Evolutionary conservation across 2,797 vertebrate species (phyloP), one percentile per base, ranked within the genome.

Genomic region (Chiroxiphia lanceolata): DNA sequence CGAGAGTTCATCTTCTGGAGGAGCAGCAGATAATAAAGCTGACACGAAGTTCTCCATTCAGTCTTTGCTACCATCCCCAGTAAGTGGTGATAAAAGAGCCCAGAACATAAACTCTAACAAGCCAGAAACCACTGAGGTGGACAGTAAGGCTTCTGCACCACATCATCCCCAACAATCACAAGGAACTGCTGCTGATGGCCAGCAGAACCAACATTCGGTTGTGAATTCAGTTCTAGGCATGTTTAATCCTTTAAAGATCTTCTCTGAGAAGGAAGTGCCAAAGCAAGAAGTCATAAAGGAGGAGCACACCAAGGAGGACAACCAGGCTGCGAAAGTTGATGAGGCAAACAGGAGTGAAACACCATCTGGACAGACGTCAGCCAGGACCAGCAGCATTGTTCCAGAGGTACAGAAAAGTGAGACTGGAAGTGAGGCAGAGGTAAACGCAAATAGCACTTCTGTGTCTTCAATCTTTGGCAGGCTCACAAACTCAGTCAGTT

Each of bases 211-310:
- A 34, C 95, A 91, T 82, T 96, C 96, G 1, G 91, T 97, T 91
- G 95, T 98, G 88, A 98, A 98, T 96, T 98, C 98, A 10, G 97
- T 98, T 77, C 96, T 99, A 27, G 98, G 95, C n/a, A 98, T 98
- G 89, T 94, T 99, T 36, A 99, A 98, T 93, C 98, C 98, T 89
- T 97, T 98, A 68, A 99, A 98, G 83, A 94, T 98, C 38, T 98
- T 99, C 95, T 98, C 97, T 38, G 95, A 98, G 67, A 98, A 98
- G 85, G 97, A 97, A 20, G 80, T 86, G 83, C 91, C 92, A 29
- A 97, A 97, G 86, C 96, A 93, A 78, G 96, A 94, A 78, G 50
- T 84, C 27, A 25, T 9, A 34, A 93, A 96, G 48, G 93, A 93
- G 26, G 93, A 93, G 18, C 67, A 83, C 27, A 27, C 6, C 31